Base-by-base conservation (phyloP, 2,797 vertebrate species). In the Typhlichthys eigenmanni region DNA sequence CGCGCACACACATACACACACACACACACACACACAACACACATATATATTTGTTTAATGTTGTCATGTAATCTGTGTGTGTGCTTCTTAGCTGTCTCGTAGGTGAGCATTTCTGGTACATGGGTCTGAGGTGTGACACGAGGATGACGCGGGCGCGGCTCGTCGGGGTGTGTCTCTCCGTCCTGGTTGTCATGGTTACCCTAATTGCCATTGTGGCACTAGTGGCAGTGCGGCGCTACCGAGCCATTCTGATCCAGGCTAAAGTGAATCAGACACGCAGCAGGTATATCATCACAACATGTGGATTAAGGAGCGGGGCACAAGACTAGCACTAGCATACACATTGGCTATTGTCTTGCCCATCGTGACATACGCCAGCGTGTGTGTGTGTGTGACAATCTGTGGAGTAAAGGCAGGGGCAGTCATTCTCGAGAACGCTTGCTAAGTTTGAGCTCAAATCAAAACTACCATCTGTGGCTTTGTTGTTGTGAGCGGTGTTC, bases 211-310 rank as follows among this genome's bases (percentile, higher is more conserved):
- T 86, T 17, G 9, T 93, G 57, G 91, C 93, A 0, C 83, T 89
- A 8, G n/a, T 93, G 16, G 91, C 92, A 1, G 73, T 95, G 19
- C 91, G 92, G 1, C 89, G 94, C 0, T 95, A 95, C 86, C 90
- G 93, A 77, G 82, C 69, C 45, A 83, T 93, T 80, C 90, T 96
- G 68, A 88, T 94, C 76, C 93, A 95, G 82, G 92, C 95, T 79
- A 94, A 94, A 87, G 93, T 92, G 0, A 94, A 96, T 58, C 95
- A 96, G 89, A 95, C 93, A 13, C 91, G 92, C 54, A 96, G 95
- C 94, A 97, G 95, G 95, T 96, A 89, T 16, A 34, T 5, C 8
- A 13, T 57, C n/a, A 16, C n/a, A 19, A 57, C 59, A 19, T 43
- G 24, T 0, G 19, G 19, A 2, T 3, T 2, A 19, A 2, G 19